A percentile compares a stretch with the other conserved stretches of the same genome.
Conservation (phyloP, 2,113 vertebrate species). For the Pagrus major region DNA sequence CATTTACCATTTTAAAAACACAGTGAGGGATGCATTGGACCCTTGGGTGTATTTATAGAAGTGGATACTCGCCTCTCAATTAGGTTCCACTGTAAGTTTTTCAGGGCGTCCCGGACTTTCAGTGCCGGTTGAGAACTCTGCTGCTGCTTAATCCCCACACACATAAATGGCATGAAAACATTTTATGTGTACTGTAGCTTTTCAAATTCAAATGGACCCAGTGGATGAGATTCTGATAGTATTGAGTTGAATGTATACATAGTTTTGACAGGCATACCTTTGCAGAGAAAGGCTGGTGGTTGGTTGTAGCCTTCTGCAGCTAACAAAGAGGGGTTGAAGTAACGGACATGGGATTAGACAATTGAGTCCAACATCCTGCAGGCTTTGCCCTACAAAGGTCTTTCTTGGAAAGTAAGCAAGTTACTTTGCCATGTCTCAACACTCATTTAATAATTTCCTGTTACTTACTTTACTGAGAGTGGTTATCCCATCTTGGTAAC, state of each 20-base stretch:
- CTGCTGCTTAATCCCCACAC: background rate
- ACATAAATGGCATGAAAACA: background rate
- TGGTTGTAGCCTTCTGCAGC: background rate
- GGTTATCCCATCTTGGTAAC: background rate
- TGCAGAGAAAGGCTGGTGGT: background rate
- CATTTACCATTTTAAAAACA: background rate
- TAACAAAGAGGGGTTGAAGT: background rate
- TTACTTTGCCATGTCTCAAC: background rate
- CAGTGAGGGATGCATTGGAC: background rate
- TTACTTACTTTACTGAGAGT: background rate
- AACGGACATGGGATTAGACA: background rate
- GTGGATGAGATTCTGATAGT: background rate
- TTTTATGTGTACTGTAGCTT: background rate
- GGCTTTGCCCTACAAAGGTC: background rate
- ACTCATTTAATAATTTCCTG: constrained; percentile 9
- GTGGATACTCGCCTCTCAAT: too few relatives aligned
- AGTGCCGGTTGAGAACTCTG: background rate
- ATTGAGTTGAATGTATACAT: background rate
- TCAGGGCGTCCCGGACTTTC: background rate
- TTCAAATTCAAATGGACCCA: background rate
- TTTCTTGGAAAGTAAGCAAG: background rate
- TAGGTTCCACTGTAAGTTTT: background rate
- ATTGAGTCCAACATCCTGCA: background rate
- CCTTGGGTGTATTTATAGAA: background rate
- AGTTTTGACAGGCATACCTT: background rate